phyloP scores from a whole-genome alignment of 2,113 vertebrate species.

The Opisthocomus hoazin region DNA sequence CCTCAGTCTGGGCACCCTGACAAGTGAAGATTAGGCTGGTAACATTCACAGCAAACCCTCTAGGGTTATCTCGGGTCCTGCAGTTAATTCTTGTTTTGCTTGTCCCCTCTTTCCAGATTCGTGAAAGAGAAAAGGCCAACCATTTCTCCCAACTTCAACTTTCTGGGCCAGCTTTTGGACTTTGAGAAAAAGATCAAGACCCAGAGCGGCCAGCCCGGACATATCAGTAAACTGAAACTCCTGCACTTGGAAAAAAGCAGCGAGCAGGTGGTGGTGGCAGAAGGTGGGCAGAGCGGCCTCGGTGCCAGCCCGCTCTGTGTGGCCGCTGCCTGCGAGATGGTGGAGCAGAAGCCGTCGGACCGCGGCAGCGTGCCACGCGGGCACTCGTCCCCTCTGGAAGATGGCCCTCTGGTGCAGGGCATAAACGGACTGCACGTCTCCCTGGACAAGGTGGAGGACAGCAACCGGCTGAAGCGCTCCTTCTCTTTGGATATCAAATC shows the following conservation, averaged over 20 bases:
- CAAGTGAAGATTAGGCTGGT: not conserved
- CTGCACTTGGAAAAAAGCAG: slow-evolving; percentile 68
- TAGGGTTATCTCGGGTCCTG: not conserved
- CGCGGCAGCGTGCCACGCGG: not conserved
- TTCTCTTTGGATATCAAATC: slow-evolving; percentile 93
- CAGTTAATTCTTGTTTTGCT: not conserved
- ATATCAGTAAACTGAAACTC: slow-evolving; percentile 70
- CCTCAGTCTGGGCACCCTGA: not conserved
- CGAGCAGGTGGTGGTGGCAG: not conserved
- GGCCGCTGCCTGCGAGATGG: slow-evolving; percentile 23
- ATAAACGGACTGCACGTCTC: slow-evolving; percentile 80
- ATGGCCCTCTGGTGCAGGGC: slow-evolving; percentile 74
- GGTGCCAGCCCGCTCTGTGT: slow-evolving; percentile 12
- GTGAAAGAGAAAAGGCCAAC: slow-evolving; percentile 84
- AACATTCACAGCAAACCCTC: not conserved
- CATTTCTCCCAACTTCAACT: slow-evolving; percentile 84
- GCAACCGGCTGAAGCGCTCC: slow-evolving; percentile 84
- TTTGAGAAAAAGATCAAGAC: slow-evolving; percentile 92
- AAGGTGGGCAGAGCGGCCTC: slow-evolving; percentile 14
- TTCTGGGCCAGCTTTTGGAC: slow-evolving; percentile 85
- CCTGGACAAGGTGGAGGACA: slow-evolving; percentile 79
- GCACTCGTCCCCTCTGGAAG: slow-evolving; percentile 37
- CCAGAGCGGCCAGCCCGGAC: slow-evolving; percentile 43
- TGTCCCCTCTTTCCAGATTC: slow-evolving; percentile 60
- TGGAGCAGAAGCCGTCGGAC: slow-evolving; percentile 39